A percentile compares a stretch with the other conserved stretches of the same genome.
These are phyloP conservation scores for Amblyopsis rosae DNA, from an alignment of 2,113 vertebrate genomes.

Conservation along the genomic window DNA sequence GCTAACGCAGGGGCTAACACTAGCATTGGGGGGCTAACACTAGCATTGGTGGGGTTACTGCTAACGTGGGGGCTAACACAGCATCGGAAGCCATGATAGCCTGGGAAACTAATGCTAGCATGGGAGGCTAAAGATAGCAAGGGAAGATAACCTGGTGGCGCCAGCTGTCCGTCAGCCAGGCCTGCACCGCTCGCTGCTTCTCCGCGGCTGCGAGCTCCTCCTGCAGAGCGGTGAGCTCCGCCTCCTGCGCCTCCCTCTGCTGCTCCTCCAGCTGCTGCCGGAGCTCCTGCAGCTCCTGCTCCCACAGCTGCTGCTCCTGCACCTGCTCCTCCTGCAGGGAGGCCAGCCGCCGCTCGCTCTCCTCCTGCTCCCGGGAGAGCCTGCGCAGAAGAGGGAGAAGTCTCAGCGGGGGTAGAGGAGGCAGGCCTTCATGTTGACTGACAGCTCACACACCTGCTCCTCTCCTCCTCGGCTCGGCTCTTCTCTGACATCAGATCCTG, in stretches of 20 bases:
- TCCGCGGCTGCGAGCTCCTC: constrained; percentile 83
- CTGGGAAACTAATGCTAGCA: background rate
- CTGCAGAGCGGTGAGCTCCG: constrained; percentile 26
- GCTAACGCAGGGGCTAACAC: too few species aligned
- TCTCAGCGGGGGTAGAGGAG: background rate
- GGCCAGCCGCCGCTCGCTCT: constrained; percentile 37
- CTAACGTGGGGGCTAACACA: too few species aligned
- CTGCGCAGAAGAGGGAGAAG: constrained; percentile 21
- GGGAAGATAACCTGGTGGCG: constrained; percentile 80
- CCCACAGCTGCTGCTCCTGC: constrained; percentile 47
- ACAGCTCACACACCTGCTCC: constrained; percentile 38
- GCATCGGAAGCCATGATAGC: background rate
- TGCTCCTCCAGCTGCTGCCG: constrained; percentile 47
- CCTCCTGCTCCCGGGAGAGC: constrained; percentile 51
- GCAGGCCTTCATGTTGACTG: background rate
- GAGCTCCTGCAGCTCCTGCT: constrained; percentile 58
- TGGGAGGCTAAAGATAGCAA: constrained; percentile 58
- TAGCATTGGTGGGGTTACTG: too few species aligned
- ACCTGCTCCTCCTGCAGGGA: constrained; percentile 49
- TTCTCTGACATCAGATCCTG: constrained; percentile 54
- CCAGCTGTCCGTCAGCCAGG: constrained; percentile 83
- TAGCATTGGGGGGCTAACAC: too few species aligned
- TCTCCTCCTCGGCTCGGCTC: constrained; percentile 50
- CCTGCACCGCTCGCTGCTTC: constrained; percentile 82
- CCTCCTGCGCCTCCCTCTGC: constrained; percentile 47